These are phyloP conservation scores for Heteromyza rotundicornis DNA, from an alignment of 2,888 invertebrate species.

Conservation along the genomic window DNA sequence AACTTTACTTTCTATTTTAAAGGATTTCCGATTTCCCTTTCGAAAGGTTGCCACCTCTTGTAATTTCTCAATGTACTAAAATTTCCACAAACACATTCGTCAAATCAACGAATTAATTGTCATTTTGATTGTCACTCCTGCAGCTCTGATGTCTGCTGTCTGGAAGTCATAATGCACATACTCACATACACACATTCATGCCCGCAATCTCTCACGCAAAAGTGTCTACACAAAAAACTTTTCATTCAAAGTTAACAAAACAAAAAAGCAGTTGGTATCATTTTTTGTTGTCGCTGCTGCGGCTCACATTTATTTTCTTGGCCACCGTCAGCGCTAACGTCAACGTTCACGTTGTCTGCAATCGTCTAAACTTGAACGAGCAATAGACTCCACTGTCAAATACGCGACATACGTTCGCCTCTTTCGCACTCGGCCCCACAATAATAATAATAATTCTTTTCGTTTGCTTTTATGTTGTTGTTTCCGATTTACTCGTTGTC, in stretches of 20 bases:
- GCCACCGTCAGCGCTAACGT: slow-evolving; percentile 31
- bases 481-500: neutral
- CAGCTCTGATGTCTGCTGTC: too few species aligned
- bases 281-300: slow-evolving; percentile 8
- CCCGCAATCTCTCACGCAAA: neutral
- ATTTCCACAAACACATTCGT: too few species aligned
- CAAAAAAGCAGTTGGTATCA: slow-evolving; percentile 18
- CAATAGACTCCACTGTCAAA: slow-evolving; percentile 38
- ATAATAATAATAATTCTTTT: neutral
- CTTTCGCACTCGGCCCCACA: slow-evolving; percentile 17
- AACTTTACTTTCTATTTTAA: too few species aligned
- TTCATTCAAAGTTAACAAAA: slow-evolving; percentile 15
- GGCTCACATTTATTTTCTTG: slow-evolving; percentile 4
- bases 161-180: too few species aligned
- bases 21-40: too few species aligned
- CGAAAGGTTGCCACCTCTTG: too few species aligned
- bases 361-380: slow-evolving; percentile 31
- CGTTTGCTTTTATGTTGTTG: slow-evolving; percentile 3
- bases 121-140: too few species aligned
- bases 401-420: slow-evolving; percentile 21
- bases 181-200: neutral
- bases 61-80: too few species aligned
- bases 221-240: too few species aligned
- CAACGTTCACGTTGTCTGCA: slow-evolving; percentile 31
- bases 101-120: too few species aligned